Base-by-base conservation (phyloP, 2,888 invertebrate genomes). In the Xiphydria camelus region DNA sequence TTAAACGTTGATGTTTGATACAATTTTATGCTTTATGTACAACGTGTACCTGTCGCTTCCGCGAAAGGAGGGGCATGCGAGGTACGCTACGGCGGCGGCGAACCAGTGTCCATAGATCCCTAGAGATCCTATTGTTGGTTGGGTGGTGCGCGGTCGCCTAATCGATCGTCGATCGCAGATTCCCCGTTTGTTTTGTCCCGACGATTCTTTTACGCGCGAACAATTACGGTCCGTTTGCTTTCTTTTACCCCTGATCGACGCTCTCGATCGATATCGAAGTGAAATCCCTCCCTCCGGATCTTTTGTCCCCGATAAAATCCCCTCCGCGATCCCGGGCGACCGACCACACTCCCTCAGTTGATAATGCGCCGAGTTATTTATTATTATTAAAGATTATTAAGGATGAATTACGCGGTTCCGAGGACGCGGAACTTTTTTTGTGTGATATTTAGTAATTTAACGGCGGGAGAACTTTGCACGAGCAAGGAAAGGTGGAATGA, bases 371-470 rank as follows among this genome's bases (percentile, higher is more conserved):
- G 22, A 41, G 25, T 22, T n/a, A 29, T 29, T 29, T 29, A 29
- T 29, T 29, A 7, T 36, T 43, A 53, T 57, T 58, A 38, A 53
- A 41, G 50, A 47, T 49, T 49, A 42, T 40, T 41, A 47, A 44
- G 21, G 41, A 26, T 47, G 48, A 52, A 51, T 37, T 47, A 10
- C 33, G 40, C 39, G 37, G 51, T 23, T n/a, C n/a, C n/a, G 36
- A 41, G 37, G 49, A 36, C 36, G 29, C 39, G 47, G 36, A 54
- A 56, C 25, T 55, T 59, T n/a, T n/a, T n/a, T 55, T 63, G 66
- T 65, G 69, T 68, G 70, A 69, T 71, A 69, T 61, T 68, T 68
- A 69, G 66, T 57, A 57, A 38, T 57, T 53, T n/a, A n/a, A n/a
- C n/a, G n/a, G 58, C 46, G 38, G 49, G 51, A 53, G 45, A 46